Percentiles rank a stretch among this genome's conserved stretches.
phyloP scores from a whole-genome alignment of 2,888 invertebrate genomes.

The Philereme transversata region DNA sequence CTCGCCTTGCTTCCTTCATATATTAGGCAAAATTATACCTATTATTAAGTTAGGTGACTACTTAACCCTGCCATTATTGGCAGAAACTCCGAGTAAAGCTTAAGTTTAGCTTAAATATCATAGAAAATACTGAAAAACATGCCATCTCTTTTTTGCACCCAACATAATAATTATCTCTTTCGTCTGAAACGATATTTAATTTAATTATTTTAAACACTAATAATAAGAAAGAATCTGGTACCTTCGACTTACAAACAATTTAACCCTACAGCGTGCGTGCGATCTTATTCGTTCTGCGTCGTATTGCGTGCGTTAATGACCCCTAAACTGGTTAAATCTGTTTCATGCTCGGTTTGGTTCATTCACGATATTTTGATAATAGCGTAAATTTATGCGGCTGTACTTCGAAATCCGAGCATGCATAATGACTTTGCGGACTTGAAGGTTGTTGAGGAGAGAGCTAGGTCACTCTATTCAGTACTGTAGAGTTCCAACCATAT shows the following conservation, averaged over 20 bases:
- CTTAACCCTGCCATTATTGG: too few species aligned
- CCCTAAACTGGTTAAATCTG: constrained; percentile 70
- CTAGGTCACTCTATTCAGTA: constrained; percentile 13
- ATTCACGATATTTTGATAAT: constrained; percentile 82
- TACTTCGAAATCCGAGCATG: constrained; percentile 77
- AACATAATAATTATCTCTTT: background rate
- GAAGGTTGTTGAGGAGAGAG: constrained; percentile 10
- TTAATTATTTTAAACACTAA: constrained; percentile 17
- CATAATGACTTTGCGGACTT: constrained; percentile 72
- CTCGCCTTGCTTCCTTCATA: too few species aligned
- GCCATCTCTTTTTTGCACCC: too few species aligned
- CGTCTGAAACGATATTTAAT: background rate
- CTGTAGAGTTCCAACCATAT: too few species aligned
- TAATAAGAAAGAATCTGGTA: constrained; percentile 33
- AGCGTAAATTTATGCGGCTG: constrained; percentile 76
- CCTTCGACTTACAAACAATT: constrained; percentile 32
- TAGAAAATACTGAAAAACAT: too few species aligned
- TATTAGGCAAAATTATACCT: too few species aligned
- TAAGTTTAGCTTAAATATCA: too few species aligned
- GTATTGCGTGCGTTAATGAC: constrained; percentile 78
- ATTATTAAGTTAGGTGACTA: too few species aligned
- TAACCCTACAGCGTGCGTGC: constrained; percentile 46
- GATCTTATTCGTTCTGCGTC: constrained; percentile 50
- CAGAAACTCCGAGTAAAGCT: too few species aligned
- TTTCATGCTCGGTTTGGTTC: constrained; percentile 69